Percentiles rank a stretch among this genome's conserved stretches.
phyloP scores from a whole-genome alignment of 2,797 vertebrate species.

The Aeoliscus strigatus region DNA sequence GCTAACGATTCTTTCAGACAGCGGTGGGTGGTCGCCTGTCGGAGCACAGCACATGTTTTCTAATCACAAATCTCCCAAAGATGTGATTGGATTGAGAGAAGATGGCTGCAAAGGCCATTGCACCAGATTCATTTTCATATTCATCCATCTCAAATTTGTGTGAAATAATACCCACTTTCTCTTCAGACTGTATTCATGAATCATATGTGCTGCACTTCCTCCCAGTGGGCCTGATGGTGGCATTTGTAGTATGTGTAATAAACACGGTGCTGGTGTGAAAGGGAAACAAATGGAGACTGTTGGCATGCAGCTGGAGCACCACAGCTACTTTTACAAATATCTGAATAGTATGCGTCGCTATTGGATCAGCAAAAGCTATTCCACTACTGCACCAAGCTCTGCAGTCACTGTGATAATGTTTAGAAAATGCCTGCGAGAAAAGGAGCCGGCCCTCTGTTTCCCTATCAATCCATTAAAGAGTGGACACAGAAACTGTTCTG shows the following conservation, averaged over 20 bases:
- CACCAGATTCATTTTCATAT: not conserved
- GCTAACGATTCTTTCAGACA: too few species aligned
- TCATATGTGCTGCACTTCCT: slow-evolving; percentile 7
- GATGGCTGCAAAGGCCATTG: too few species aligned
- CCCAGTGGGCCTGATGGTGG: slow-evolving; percentile 12
- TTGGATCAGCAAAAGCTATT: slow-evolving; percentile 54
- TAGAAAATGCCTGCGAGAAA: slow-evolving; percentile 46
- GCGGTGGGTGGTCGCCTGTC: too few species aligned
- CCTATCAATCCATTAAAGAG: slow-evolving; percentile 57
- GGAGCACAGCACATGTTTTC: too few species aligned
- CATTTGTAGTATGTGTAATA: not conserved
- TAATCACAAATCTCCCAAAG: too few species aligned
- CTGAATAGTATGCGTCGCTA: slow-evolving; percentile 32
- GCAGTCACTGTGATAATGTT: slow-evolving; percentile 54
- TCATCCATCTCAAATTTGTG: too few species aligned
- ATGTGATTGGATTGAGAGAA: too few species aligned
- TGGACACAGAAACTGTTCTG: slow-evolving; percentile 51
- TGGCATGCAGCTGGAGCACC: slow-evolving; percentile 22
- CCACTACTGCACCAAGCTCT: slow-evolving; percentile 40
- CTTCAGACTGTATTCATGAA: slow-evolving; percentile 17
- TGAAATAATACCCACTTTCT: too few species aligned
- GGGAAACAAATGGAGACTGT: slow-evolving; percentile 21
- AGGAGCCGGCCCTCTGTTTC: slow-evolving; percentile 36
- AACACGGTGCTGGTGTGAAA: slow-evolving; percentile 8
- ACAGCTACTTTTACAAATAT: slow-evolving; percentile 25